These are phyloP conservation scores for Synodontis membranacea DNA, from an alignment of 2,113 vertebrate species.

Conservation along the genomic window DNA sequence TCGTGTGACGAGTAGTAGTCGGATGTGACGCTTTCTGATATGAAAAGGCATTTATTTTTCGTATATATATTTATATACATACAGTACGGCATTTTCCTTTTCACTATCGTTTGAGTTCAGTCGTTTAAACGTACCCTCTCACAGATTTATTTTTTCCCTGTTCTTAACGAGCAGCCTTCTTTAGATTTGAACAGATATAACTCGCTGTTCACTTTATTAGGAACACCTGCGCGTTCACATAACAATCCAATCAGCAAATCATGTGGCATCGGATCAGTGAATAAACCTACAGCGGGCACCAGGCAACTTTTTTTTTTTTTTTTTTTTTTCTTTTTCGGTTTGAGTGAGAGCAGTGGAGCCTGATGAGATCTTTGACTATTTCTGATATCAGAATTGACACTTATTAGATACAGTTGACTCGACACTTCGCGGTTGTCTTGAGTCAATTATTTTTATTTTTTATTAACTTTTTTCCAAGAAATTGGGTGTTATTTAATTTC, in stretches of 20 bases:
- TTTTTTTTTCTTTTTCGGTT: too few species aligned
- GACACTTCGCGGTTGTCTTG: too few species aligned
- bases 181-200: neutral
- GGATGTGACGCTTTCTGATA: neutral
- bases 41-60: neutral
- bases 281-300: neutral
- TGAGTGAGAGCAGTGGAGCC: too few species aligned
- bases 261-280: neutral
- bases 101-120: neutral
- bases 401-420: too few species aligned
- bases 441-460: too few species aligned
- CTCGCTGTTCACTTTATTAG: neutral
- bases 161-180: neutral
- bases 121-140: neutral
- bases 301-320: neutral
- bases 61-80: neutral
- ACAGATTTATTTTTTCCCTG: neutral
- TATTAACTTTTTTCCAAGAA: too few species aligned
- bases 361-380: too few species aligned
- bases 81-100: too few species aligned
- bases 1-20: neutral
- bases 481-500: too few species aligned
- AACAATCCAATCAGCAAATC: neutral
- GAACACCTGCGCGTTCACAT: neutral
- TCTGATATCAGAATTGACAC: too few species aligned